Evolutionary conservation across 2,888 invertebrate species (phyloP).

Genomic region (Strigamia crassipes): DNA sequence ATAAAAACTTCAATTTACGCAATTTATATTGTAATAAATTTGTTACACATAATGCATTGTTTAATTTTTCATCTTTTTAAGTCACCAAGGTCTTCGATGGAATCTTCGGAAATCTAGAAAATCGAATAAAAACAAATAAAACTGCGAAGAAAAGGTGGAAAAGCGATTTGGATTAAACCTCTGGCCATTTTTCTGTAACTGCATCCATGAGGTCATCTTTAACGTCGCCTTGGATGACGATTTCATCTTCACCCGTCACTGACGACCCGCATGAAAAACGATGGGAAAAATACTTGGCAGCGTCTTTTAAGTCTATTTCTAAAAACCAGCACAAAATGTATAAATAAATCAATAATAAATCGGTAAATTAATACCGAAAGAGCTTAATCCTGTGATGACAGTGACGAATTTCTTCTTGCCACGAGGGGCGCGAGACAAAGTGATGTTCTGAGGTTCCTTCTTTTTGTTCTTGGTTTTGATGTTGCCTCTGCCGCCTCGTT

Average conservation of each 20-base stretch:
- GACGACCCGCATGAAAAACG: slow-evolving; percentile 99
- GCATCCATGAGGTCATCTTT: slow-evolving; percentile 98
- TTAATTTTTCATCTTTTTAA: slow-evolving; percentile 65
- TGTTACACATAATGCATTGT: not conserved
- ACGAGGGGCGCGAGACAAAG: slow-evolving; percentile 85
- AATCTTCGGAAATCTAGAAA: slow-evolving; percentile 83
- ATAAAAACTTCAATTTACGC: not conserved
- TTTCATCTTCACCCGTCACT: slow-evolving; percentile 98
- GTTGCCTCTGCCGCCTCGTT: slow-evolving; percentile 95
- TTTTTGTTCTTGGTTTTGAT: slow-evolving; percentile 94
- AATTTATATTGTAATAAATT: slow-evolving; percentile 3
- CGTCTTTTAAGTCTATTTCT: slow-evolving; percentile 97
- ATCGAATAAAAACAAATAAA: not conserved
- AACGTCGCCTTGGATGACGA: slow-evolving; percentile 98
- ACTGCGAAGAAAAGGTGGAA: too few species aligned
- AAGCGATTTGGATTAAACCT: too few species aligned
- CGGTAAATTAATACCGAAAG: slow-evolving; percentile 72
- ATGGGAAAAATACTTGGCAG: slow-evolving; percentile 95
- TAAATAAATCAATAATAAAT: not conserved
- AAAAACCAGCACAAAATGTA: slow-evolving; percentile 51
- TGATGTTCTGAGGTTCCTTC: slow-evolving; percentile 82
- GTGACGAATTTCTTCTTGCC: slow-evolving; percentile 99
- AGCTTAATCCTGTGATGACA: slow-evolving; percentile 91
- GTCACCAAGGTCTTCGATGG: slow-evolving; percentile 89
- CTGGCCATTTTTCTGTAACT: slow-evolving; percentile 97